Evolutionary conservation across 2,888 invertebrate species (phyloP).

Genomic region (Drosophila cracens): DNA sequence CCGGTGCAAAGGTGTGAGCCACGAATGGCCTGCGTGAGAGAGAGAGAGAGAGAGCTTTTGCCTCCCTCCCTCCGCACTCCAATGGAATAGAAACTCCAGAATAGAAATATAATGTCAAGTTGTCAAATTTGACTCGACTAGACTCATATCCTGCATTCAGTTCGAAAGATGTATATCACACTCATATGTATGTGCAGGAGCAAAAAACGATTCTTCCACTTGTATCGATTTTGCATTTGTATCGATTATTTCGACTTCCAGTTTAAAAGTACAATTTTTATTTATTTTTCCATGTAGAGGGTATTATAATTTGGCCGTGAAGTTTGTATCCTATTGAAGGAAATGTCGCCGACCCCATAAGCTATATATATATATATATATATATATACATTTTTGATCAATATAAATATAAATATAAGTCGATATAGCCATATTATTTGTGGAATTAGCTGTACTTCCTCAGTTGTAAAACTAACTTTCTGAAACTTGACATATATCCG

Average conservation of each 20-base stretch:
- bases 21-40: constrained; percentile 34
- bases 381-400: background rate
- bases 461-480: no score
- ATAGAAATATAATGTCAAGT: constrained; percentile 2
- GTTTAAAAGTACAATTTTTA: no score
- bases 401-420: no score
- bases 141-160: constrained; percentile 3
- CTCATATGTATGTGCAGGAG: background rate
- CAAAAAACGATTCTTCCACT: background rate
- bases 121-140: background rate
- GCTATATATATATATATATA: background rate
- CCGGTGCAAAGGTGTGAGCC: constrained; percentile 4
- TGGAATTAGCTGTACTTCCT: no score
- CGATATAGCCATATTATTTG: no score
- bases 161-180: background rate
- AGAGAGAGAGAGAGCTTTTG: background rate
- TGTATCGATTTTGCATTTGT: background rate
- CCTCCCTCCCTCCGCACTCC: background rate
- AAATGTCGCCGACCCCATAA: background rate
- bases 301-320: background rate
- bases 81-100: background rate
- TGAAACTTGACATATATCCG: no score
- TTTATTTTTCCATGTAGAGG: background rate
- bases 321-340: background rate
- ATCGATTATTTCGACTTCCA: background rate